Base-by-base conservation (phyloP, 2,888 invertebrate species). In the Volucella inanis region DNA sequence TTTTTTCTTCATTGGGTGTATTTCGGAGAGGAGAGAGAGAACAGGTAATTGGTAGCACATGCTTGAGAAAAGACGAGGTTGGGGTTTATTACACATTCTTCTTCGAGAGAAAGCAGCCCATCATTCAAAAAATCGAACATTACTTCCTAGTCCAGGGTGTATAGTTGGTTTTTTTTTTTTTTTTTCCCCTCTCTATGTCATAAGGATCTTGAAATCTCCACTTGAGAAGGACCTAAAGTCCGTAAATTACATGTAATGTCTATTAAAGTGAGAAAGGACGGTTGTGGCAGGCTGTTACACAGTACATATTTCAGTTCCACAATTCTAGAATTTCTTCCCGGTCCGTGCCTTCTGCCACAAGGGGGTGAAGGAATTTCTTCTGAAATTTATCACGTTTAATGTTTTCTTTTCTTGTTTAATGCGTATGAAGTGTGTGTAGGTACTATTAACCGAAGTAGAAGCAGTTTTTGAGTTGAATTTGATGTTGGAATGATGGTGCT, bases 1-100 rank as follows among this genome's bases (percentile, higher is more conserved):
- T 64, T 43, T 45, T 52, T 31, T 18, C 47, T 43, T 65, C 49
- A 10, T 71, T 57, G 14, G 49, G 15, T 45, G 39, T 62, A 47
- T 68, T 54, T 62, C 45, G 62, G 52, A 39, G 61, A 31, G 31
- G 6, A 31, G 31, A 6, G 10, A 57, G 18, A 52, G 68, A 61
- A 52, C 85, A 85, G 85, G 85, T 85, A 85, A 85, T 85, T 85
- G 81, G 77, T 49, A 81, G 78, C 85, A 85, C 72, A 85, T 85
- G 85, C 68, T 81, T 31, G 31, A 72, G 76, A 80, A 65, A 70
- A 68, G 68, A 47, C 78, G 72, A 55, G 59, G 70, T 38, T 65
- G 39, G 52, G 67, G 80, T 81, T 85, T 81, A 85, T 80, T 84
- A 67, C 78, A 18, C 54, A 55, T 52, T 64, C 62, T 72, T 67